Percentiles rank a stretch among this genome's conserved stretches.
These are phyloP conservation scores for Hesperophylax magnus DNA, from an alignment of 1,140 invertebrate genomes.

Conservation along the genomic window DNA sequence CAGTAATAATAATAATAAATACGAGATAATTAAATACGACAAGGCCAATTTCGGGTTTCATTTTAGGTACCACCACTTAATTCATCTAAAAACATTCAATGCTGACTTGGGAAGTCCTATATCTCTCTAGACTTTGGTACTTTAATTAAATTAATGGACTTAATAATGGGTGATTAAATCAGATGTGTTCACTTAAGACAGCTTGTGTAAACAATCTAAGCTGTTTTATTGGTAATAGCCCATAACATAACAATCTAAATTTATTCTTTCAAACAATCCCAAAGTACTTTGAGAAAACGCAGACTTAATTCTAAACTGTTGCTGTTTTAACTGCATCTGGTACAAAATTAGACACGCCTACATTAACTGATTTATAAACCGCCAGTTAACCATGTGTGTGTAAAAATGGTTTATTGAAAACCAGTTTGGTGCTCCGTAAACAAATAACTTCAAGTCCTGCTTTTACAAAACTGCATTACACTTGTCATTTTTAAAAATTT, in stretches of 20 bases:
- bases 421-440: not conserved
- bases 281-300: not conserved
- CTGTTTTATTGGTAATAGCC: not conserved
- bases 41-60: too few species aligned
- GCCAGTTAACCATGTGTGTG: not conserved
- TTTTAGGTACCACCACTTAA: too few species aligned
- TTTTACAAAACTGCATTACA: constrained; percentile 18
- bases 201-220: not conserved
- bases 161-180: too few species aligned
- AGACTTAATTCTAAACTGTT: constrained; percentile 8
- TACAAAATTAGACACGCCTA: constrained; percentile 6
- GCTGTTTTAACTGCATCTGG: not conserved
- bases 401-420: constrained; percentile 18
- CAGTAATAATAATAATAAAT: too few species aligned
- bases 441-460: not conserved
- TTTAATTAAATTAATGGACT: too few species aligned
- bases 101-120: too few species aligned
- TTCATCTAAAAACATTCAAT: too few species aligned
- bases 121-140: too few species aligned
- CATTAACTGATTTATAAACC: constrained; percentile 14
- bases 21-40: too few species aligned
- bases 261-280: constrained; percentile 27
- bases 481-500: constrained; percentile 16
- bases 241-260: not conserved
- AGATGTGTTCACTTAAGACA: too few species aligned